Evolutionary conservation across 2,797 vertebrate species (phyloP).

Genomic region (Amazona finschi): DNA sequence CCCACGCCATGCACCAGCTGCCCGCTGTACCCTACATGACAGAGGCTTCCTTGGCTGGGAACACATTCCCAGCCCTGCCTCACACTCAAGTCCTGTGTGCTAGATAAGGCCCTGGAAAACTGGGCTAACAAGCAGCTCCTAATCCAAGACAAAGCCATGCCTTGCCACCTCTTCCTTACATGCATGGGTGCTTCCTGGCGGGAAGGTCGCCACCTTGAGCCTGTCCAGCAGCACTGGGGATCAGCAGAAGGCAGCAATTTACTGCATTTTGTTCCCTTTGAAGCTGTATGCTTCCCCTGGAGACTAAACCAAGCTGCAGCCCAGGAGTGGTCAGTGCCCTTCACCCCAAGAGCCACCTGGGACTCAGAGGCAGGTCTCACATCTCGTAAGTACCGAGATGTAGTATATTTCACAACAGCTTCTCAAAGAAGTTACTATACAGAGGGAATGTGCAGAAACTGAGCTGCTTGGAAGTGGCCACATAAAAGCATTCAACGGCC

Average conservation of each 20-base stretch:
- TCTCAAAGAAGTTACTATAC: background rate
- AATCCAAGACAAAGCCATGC: background rate
- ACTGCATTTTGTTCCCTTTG: background rate
- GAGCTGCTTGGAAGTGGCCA: background rate
- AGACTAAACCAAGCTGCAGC: background rate
- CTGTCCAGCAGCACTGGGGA: accelerated
- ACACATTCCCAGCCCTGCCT: background rate
- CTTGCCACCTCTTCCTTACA: background rate
- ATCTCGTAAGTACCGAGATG: background rate
- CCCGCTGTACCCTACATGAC: accelerated
- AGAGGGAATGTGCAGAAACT: background rate
- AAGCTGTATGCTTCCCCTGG: background rate
- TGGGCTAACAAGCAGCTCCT: background rate
- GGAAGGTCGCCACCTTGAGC: background rate
- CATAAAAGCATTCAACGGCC: background rate
- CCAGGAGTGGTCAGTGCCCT: background rate
- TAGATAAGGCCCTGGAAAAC: background rate
- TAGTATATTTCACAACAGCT: background rate
- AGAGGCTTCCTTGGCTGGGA: background rate
- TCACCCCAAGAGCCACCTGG: background rate
- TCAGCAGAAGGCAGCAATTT: background rate
- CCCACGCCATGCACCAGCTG: background rate
- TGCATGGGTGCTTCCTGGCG: background rate
- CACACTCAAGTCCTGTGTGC: background rate
- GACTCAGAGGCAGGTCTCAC: background rate